Evolutionary conservation across 53 echinoderm and acorn worm genomes (phyloP).

Genomic region (Echinarachnius parma): DNA sequence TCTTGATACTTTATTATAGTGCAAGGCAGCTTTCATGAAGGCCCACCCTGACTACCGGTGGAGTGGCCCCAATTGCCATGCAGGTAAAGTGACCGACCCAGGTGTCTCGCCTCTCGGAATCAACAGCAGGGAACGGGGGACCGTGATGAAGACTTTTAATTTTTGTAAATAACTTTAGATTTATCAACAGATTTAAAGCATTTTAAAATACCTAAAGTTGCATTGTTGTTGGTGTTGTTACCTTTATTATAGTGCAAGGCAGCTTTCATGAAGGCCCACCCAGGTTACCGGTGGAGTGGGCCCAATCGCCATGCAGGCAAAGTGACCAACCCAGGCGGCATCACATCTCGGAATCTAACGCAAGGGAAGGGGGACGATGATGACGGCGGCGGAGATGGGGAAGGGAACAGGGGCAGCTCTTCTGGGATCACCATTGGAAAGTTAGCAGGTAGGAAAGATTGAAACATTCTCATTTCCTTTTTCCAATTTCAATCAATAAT

Average conservation of each 20-base stretch:
- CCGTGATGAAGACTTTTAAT: too few relatives aligned
- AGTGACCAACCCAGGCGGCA: constrained; percentile 24
- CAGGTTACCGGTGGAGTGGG: constrained; percentile 77
- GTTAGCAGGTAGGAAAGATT: constrained; percentile 75
- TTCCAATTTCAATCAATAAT: too few relatives aligned
- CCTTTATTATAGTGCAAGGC: constrained; percentile 75
- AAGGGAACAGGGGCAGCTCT: background rate
- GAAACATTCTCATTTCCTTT: too few relatives aligned
- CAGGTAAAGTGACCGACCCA: constrained; percentile 23
- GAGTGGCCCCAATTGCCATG: constrained; percentile 64
- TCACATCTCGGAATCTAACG: background rate
- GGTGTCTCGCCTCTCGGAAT: too few relatives aligned
- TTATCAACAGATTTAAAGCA: too few relatives aligned
- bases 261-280: constrained; percentile 81
- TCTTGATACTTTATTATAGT: too few relatives aligned
- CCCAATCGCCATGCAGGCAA: constrained; percentile 47
- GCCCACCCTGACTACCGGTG: constrained; percentile 75
- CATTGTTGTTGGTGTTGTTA: too few relatives aligned
- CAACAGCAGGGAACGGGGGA: too few relatives aligned
- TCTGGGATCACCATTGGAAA: constrained; percentile 61
- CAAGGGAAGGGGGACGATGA: background rate
- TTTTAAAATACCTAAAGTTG: too few relatives aligned
- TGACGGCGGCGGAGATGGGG: background rate
- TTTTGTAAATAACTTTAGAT: too few relatives aligned
- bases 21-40: constrained; percentile 78